A percentile compares a stretch with the other conserved stretches of the same genome.
These are phyloP conservation scores for Engraulis encrasicolus DNA, from an alignment of 2,113 vertebrate species.

Conservation along the genomic window DNA sequence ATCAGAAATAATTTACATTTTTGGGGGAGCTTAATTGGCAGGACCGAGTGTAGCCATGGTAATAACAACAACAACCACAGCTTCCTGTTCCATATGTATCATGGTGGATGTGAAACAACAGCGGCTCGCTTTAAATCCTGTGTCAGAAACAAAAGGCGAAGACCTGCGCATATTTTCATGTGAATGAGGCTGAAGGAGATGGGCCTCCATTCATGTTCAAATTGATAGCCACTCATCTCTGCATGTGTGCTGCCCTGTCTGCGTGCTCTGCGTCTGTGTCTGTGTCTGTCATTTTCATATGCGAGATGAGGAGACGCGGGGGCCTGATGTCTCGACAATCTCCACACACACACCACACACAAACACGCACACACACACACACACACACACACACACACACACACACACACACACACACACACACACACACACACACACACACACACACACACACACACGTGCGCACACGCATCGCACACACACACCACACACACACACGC, in stretches of 20 bases:
- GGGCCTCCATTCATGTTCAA: slow-evolving; percentile 25
- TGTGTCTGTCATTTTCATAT: slow-evolving; percentile 1
- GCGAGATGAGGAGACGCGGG: background rate
- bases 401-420: too few relatives aligned
- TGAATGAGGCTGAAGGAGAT: slow-evolving; percentile 24
- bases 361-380: background rate
- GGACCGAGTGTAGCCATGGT: background rate
- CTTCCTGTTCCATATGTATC: background rate
- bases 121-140: background rate
- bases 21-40: slow-evolving; percentile 6
- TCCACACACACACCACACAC: background rate
- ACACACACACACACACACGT: too few relatives aligned
- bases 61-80: too few relatives aligned
- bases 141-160: slow-evolving; percentile 31
- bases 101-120: background rate
- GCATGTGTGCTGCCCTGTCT: too few relatives aligned
- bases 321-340: background rate
- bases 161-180: slow-evolving; percentile 31
- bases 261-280: too few relatives aligned
- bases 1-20: background rate
- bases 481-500: too few relatives aligned
- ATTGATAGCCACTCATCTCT: background rate
- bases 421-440: too few relatives aligned
- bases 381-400: background rate
- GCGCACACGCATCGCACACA: too few relatives aligned